Evolutionary conservation across 2,113 vertebrate genomes (phyloP), one percentile per base, ranked within the genome.

Genomic region (Rhynchopsitta pachyrhyncha): DNA sequence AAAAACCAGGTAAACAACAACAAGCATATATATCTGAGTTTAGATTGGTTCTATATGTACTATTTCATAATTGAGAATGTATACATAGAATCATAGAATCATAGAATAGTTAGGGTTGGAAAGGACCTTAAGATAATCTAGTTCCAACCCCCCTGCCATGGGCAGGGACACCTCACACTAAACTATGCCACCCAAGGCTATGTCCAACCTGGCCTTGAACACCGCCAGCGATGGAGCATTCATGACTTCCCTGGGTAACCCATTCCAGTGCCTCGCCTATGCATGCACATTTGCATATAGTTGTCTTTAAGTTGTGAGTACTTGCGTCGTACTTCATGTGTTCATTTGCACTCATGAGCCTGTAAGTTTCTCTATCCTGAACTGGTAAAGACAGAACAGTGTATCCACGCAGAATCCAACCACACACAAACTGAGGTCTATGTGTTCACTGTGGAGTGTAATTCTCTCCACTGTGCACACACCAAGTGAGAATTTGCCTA

Each of bases 381-480:
- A 47, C 25, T 7, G 2, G 7, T 19, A 53, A 33, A 49, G 53
- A 17, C 33, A 37, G n/a, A 75, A 13, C 13, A 42, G n/a, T 66
- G 27, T 2, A 19, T 9, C 71, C 53, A 17, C 67, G n/a, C 22
- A 41, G 57, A 80, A 62, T 10, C 5, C 20, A 82, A 2, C 6
- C 42, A 29, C 10, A 37, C 7, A 46, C 16, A 12, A 0, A 0
- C 14, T 6, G 6, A 60, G 64, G 47, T 12, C 39, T 23, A 0
- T 22, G 28, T 2, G 13, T 4, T 8, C 0, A 2, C 27, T 80
- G 13, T 0, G 4, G 8, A 33, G 20, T 7, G 2, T 33, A 33
- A n/a, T 42, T 86, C 20, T 63, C 29, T 46, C 13, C 17, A 5
- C 37, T 29, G 11, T n/a, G 46, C 3, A 13, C 47, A 7, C 13